These are phyloP conservation scores for Taeniopygia guttata DNA, from an alignment of 2,797 vertebrate species.

Conservation along the genomic window DNA sequence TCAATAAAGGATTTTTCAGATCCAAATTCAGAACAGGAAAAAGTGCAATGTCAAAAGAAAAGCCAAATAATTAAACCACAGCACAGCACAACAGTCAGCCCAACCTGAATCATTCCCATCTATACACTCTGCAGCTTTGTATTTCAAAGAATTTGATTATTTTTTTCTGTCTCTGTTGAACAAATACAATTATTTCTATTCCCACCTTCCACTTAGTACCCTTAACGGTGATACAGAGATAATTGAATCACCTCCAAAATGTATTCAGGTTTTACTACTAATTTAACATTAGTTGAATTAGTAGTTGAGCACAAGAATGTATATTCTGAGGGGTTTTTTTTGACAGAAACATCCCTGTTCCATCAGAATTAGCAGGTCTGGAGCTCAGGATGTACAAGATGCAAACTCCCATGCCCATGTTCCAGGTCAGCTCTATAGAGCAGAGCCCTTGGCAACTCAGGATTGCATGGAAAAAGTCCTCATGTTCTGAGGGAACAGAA, in stretches of 20 bases:
- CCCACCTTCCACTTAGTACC: not conserved
- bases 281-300: no score
- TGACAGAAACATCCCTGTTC: not conserved
- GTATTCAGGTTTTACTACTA: not conserved
- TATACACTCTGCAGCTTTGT: not conserved
- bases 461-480: not conserved
- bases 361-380: not conserved
- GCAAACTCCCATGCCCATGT: not conserved
- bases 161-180: not conserved
- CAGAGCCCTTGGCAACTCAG: not conserved
- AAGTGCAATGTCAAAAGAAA: not conserved
- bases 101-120: not conserved
- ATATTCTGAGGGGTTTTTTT: not conserved
- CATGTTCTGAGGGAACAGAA: not conserved
- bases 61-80: not conserved
- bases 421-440: not conserved
- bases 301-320: not conserved
- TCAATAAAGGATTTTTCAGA: not conserved
- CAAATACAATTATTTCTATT: not conserved
- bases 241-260: not conserved
- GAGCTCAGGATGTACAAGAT: not conserved
- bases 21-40: not conserved
- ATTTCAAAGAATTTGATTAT: not conserved
- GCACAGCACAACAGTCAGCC: not conserved
- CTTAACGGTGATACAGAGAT: not conserved